These are phyloP conservation scores for Teleogryllus occipitalis DNA, from an alignment of 1,140 invertebrate genomes.

Conservation along the genomic window DNA sequence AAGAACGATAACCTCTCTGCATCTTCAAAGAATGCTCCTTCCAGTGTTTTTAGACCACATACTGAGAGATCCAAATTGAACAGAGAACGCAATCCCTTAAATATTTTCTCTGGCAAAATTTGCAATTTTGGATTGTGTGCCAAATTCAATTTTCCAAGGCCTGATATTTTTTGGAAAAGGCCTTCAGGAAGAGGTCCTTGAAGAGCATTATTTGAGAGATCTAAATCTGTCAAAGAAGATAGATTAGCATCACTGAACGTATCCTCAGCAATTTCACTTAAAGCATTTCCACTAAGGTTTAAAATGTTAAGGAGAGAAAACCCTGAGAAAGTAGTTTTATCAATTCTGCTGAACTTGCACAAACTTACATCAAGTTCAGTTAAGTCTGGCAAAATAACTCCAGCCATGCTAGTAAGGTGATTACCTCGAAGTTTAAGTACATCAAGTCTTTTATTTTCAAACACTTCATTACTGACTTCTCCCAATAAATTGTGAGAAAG, in stretches of 20 bases:
- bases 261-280: not conserved
- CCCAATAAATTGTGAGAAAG: not conserved
- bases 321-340: not conserved
- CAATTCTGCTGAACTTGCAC: not conserved
- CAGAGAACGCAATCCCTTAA: not conserved
- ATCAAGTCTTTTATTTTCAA: not conserved
- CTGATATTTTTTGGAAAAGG: not conserved
- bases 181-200: not conserved
- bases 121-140: not conserved
- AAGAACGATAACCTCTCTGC: not conserved
- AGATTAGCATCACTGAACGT: not conserved
- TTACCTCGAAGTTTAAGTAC: not conserved
- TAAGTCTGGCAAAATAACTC: not conserved
- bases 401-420: not conserved
- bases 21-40: not conserved
- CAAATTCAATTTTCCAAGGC: not conserved
- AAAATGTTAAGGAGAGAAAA: not conserved
- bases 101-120: not conserved
- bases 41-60: not conserved
- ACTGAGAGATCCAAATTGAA: not conserved
- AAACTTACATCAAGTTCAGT: not conserved
- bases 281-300: not conserved
- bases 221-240: not conserved
- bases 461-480: not conserved
- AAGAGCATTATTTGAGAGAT: not conserved